phyloP scores from a whole-genome alignment of 2,797 vertebrate species.

The Catharus ustulatus region DNA sequence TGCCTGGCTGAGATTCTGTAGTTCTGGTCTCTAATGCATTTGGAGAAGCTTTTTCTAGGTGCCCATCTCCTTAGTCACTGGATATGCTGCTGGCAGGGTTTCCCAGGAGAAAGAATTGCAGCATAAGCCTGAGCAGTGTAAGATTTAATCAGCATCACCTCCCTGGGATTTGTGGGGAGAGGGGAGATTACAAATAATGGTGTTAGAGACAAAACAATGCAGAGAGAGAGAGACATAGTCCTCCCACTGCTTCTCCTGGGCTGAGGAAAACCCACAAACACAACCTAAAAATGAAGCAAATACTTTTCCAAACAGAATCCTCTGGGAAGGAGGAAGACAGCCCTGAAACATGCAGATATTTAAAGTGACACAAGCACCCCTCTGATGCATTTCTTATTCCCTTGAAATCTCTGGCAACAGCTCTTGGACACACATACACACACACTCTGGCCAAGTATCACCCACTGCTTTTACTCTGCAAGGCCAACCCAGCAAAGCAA shows the following conservation, averaged over 20 bases:
- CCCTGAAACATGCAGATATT: background rate
- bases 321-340: background rate
- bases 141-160: background rate
- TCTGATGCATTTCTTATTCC: background rate
- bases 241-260: background rate
- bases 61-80: background rate
- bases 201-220: background rate
- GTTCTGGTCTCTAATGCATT: background rate
- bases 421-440: background rate
- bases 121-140: background rate
- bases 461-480: background rate
- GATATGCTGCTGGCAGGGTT: background rate
- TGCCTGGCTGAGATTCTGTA: background rate
- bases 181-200: slow-evolving; percentile 32
- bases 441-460: background rate
- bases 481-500: background rate
- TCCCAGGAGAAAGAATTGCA: background rate
- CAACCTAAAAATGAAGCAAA: background rate
- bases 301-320: background rate
- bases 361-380: background rate
- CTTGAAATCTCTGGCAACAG: background rate
- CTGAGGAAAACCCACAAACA: background rate
- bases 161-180: background rate
- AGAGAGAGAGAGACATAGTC: background rate
- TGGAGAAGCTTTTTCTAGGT: background rate